phyloP scores from a whole-genome alignment of 2,888 invertebrate species.

The Athripsodes cinereus region DNA sequence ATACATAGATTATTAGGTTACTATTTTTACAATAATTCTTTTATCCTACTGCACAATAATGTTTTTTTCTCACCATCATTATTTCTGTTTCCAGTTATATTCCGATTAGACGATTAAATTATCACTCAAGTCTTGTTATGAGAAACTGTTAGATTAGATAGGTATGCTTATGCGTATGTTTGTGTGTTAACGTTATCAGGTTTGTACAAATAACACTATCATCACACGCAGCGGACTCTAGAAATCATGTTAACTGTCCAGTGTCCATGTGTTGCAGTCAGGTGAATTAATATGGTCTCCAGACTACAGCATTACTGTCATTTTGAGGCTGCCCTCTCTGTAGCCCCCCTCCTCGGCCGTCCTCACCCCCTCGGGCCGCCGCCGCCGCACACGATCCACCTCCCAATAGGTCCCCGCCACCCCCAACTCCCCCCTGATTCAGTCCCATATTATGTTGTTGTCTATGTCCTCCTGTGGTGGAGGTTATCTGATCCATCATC shows the following conservation, averaged over 20 bases:
- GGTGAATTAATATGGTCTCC: slow-evolving; percentile 63
- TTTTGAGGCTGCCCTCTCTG: slow-evolving; percentile 58
- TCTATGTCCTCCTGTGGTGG: slow-evolving; percentile 54
- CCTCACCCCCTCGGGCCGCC: slow-evolving; percentile 52
- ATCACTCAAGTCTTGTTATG: background rate
- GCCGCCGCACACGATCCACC: slow-evolving; percentile 54
- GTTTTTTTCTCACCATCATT: too few relatives aligned
- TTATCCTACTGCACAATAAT: too few relatives aligned
- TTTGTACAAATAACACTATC: too few relatives aligned
- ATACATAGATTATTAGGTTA: too few relatives aligned
- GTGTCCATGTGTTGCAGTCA: background rate
- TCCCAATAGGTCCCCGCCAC: slow-evolving; percentile 41
- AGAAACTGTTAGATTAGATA: background rate
- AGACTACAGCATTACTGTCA: slow-evolving; percentile 61
- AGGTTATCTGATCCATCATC: slow-evolving; percentile 70
- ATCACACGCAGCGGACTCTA: background rate
- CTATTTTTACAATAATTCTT: too few relatives aligned
- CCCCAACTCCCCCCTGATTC: slow-evolving; percentile 32
- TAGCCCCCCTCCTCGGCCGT: slow-evolving; percentile 48
- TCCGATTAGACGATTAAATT: too few relatives aligned
- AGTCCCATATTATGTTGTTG: slow-evolving; percentile 37
- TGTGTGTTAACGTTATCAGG: too few relatives aligned
- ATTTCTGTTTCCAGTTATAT: too few relatives aligned
- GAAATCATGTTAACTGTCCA: background rate
- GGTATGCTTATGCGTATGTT: background rate